Evolutionary conservation across 2,888 invertebrate genomes (phyloP), one percentile per base, ranked within the genome.

Genomic region (Phasia obesa): DNA sequence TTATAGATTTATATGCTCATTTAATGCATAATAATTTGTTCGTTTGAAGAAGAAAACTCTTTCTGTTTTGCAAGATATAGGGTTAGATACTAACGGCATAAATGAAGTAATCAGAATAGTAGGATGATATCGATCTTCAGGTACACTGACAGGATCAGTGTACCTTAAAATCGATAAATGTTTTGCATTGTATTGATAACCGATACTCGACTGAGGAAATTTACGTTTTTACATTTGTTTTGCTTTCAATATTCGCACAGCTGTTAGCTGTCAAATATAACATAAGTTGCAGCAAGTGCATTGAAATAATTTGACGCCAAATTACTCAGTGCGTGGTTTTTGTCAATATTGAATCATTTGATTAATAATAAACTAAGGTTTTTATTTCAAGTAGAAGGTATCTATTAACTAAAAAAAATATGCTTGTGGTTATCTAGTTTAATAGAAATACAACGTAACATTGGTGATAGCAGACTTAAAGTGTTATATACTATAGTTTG

Each of bases 161-260:
- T n/a, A 27, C 27, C 27, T 27, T 27, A 27, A 27, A 27, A 27
- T 27, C 27, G 27, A 27, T 27, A 3, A 27, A 27, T 38, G 13
- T 38, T 38, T 38, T 38, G 11, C 38, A 38, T 59, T 35, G 17
- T 59, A 38, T 59, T 38, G 21, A 35, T 59, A 19, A 59, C 60
- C 42, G 23, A 42, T 44, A 44, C 38, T 59, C 19, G 42, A 42
- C 60, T 42, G 38, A 60, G 23, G 23, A 60, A 60, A 60, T 60
- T 44, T 21, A 44, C 42, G 42, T 60, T 60, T 60, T 42, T 60
- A 23, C 38, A n/a, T 60, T 42, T 60, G 60, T 60, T 60, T 60
- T 42, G 42, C 42, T 21, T 38, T 60, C 42, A 60, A 42, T 60
- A 60, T 60, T 60, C 42, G 60, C 60, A 60, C 42, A 44, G 60